These are phyloP conservation scores for Glyptemys insculpta DNA, from an alignment of 2,797 vertebrate species.

Conservation along the genomic window DNA sequence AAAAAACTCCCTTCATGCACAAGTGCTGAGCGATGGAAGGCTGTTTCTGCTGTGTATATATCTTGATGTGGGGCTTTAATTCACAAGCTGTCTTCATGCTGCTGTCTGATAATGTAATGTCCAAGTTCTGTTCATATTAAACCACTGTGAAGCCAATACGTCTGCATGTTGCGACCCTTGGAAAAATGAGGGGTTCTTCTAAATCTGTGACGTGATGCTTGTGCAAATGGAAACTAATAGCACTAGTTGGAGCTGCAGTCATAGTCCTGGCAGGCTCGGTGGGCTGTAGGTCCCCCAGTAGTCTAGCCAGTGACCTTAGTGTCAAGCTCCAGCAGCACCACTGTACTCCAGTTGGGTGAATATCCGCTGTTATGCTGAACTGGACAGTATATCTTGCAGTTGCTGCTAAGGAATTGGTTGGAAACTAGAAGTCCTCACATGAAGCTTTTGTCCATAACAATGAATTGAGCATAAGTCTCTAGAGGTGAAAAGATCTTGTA, in stretches of 20 bases:
- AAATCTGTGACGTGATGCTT: background rate
- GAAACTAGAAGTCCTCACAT: background rate
- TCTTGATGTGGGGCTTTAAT: conserved; percentile 72
- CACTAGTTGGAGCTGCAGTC: background rate
- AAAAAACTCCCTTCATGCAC: conserved; percentile 48
- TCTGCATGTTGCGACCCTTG: background rate
- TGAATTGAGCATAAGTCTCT: background rate
- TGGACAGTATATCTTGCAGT: background rate
- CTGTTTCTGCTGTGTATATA: conserved; percentile 72
- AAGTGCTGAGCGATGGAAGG: conserved; percentile 65
- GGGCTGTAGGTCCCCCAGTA: background rate
- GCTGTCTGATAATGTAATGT: conserved; percentile 79
- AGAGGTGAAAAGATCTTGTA: background rate
- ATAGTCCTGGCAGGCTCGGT: background rate
- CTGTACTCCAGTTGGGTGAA: background rate
- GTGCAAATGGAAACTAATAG: conserved; percentile 17
- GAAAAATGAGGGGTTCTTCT: background rate
- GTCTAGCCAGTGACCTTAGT: background rate
- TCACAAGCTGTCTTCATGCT: conserved; percentile 74
- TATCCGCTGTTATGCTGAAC: background rate
- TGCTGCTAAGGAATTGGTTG: background rate
- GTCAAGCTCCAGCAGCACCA: background rate
- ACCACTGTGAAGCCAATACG: conserved; percentile 82
- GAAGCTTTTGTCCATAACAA: background rate
- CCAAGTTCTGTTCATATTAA: conserved; percentile 83